These are phyloP conservation scores for human DNA, from an alignment of 2,113 vertebrate species.

Conservation along the genomic window DNA sequence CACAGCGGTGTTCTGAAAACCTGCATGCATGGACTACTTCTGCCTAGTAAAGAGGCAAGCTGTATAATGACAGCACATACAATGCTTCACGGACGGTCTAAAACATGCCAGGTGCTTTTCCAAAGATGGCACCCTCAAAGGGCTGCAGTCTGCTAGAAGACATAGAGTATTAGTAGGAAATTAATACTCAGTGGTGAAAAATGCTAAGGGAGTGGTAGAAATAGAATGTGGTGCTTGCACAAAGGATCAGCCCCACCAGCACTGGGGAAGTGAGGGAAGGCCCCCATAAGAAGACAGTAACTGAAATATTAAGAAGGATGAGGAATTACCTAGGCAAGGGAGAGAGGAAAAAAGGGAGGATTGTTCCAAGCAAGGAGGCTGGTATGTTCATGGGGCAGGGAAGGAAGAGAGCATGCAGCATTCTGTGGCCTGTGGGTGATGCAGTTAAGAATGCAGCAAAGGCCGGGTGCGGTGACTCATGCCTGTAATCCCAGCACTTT, in stretches of 20 bases:
- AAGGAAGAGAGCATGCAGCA: not conserved
- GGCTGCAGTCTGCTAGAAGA: not conserved
- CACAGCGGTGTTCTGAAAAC: not conserved
- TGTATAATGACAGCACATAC: not conserved
- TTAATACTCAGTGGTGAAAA: not conserved
- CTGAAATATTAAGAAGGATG: not conserved
- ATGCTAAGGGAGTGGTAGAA: not conserved
- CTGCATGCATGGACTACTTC: not conserved
- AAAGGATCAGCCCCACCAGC: not conserved
- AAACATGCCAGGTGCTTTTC: not conserved
- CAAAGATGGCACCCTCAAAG: not conserved
- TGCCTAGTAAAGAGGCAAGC: not conserved
- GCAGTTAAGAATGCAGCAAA: not conserved
- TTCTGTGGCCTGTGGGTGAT: not conserved
- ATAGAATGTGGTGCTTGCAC: not conserved
- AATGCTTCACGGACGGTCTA: not conserved
- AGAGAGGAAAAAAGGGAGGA: too few species aligned
- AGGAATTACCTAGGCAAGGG: not conserved
- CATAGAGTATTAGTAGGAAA: not conserved
- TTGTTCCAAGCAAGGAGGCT: not conserved
- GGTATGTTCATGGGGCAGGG: not conserved
- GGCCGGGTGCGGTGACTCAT: accelerated
- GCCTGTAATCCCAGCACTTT: too few species aligned
- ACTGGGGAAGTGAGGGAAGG: not conserved
- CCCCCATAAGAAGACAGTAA: not conserved